These are phyloP conservation scores for Hypena proboscidalis DNA, from an alignment of 2,888 invertebrate species.

Conservation along the genomic window DNA sequence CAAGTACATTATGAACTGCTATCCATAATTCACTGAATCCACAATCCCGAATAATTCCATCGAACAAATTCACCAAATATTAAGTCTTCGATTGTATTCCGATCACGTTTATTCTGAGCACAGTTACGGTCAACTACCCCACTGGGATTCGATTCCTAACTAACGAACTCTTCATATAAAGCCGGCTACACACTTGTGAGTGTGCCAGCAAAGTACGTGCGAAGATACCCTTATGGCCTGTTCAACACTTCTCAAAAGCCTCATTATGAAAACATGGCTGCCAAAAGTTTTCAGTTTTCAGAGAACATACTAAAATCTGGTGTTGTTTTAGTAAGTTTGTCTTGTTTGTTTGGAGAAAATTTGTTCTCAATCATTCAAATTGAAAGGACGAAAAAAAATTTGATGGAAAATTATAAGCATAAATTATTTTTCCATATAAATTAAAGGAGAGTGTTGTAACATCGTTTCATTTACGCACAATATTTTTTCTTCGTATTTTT, in stretches of 20 bases:
- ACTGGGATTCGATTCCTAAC: constrained; percentile 50
- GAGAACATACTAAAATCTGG: neutral
- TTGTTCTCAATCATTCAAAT: no score
- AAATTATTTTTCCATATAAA: no score
- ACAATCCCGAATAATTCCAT: constrained; percentile 15
- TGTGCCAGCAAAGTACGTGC: constrained; percentile 1
- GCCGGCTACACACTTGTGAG: constrained; percentile 27
- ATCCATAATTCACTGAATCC: no score
- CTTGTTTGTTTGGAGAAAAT: no score
- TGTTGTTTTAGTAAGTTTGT: no score
- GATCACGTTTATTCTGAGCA: constrained; percentile 37
- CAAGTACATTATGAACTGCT: no score
- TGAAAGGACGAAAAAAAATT: no score
- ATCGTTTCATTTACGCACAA: no score
- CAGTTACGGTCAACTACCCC: constrained; percentile 51
- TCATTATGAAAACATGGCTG: constrained; percentile 12
- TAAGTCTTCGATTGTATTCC: constrained; percentile 32
- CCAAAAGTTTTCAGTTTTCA: constrained; percentile 3
- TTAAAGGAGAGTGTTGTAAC: no score
- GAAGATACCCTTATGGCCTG: constrained; percentile 3
- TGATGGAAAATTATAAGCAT: no score
- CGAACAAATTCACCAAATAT: constrained; percentile 29
- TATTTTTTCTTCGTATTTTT: no score
- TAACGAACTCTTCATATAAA: constrained; percentile 58
- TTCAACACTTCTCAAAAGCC: constrained; percentile 11